Evolutionary conservation across 2,113 vertebrate species (phyloP), one percentile per base, ranked within the genome.

Genomic region (Strigops habroptila): DNA sequence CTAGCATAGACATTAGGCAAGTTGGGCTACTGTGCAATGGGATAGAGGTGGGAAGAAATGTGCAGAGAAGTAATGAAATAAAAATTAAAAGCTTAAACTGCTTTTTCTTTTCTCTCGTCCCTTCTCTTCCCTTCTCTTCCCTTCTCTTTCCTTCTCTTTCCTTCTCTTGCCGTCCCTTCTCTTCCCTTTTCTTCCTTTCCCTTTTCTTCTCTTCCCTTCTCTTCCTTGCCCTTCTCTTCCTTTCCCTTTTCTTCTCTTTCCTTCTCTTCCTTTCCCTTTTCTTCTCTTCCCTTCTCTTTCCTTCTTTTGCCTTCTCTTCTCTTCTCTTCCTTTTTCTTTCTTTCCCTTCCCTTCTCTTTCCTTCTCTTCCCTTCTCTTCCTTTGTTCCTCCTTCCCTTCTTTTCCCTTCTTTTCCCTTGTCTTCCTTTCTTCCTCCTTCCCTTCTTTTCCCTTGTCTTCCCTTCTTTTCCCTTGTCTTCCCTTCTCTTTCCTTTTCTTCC

Each of bases 271-370:
- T 31, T 5, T 4, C 7, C 9, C 7, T 22, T 19, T 30, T 0
- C 7, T 13, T 51, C 14, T 10, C 7, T 49, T 8, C 0, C 33
- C 55, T 41, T 13, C 7, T 9, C 7, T 44, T 67, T 1, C 5
- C 21, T 22, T 37, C 8, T 12, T 13, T 65, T 52, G 52, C 18
- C 9, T 18, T 12, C 11, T 9, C 11, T 5, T 30, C 28, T 24
- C 52, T 33, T 18, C 6, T 6, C 8, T 8, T 10, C 48, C 4
- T 6, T 35, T n/a, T 37, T 14, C 0, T 0, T 39, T 21, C 23
- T 55, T 79, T 48, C 41, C 7, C 35, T 70, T 71, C 18, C n/a
- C 4, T 16, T n/a, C 30, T 9, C 14, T 8, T 33, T 18, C 8
- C 8, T 16, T 16, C 4, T n/a, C 25, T 4, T 4, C 6, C 8